Conservation (phyloP, 2,888 invertebrate species). For the Drosophila nr. perissopoda region DNA sequence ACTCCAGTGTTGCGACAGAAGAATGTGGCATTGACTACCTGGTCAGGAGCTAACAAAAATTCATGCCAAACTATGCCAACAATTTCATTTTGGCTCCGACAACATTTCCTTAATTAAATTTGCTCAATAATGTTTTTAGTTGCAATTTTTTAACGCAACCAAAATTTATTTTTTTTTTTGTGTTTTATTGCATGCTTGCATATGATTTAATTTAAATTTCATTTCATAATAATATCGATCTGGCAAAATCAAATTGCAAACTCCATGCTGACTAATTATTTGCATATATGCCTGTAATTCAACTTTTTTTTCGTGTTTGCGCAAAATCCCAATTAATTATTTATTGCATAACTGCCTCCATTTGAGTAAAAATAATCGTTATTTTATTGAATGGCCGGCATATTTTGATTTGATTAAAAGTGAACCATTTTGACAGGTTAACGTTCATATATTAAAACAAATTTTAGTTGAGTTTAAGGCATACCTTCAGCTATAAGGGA, state of each 20-base stretch:
- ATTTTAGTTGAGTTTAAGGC: neutral
- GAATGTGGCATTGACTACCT: constrained; percentile 34
- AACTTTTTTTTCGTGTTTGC: constrained; percentile 7
- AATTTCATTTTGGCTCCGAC: constrained; percentile 39
- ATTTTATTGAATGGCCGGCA: constrained; percentile 14
- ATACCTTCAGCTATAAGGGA: constrained; percentile 1
- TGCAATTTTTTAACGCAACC: neutral
- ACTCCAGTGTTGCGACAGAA: constrained; percentile 21
- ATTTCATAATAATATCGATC: constrained; percentile 22
- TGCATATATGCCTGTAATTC: constrained; percentile 27
- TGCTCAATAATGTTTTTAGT: neutral
- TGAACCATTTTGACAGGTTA: constrained; percentile 50
- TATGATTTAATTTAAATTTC: constrained; percentile 40
- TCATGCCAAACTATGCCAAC: constrained; percentile 30
- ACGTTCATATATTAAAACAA: constrained; percentile 40
- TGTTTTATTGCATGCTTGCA: constrained; percentile 3
- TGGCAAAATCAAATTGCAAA: constrained; percentile 50
- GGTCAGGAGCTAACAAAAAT: neutral
- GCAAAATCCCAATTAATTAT: constrained; percentile 39
- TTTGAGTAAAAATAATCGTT: constrained; percentile 2
- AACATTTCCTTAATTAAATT: constrained; percentile 29
- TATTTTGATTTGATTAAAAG: constrained; percentile 68
- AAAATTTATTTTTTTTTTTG: neutral
- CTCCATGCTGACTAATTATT: constrained; percentile 42
- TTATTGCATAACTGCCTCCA: constrained; percentile 27